Base-by-base conservation (phyloP, 2,888 invertebrate genomes). In the Macrosoma leucophasiata region DNA sequence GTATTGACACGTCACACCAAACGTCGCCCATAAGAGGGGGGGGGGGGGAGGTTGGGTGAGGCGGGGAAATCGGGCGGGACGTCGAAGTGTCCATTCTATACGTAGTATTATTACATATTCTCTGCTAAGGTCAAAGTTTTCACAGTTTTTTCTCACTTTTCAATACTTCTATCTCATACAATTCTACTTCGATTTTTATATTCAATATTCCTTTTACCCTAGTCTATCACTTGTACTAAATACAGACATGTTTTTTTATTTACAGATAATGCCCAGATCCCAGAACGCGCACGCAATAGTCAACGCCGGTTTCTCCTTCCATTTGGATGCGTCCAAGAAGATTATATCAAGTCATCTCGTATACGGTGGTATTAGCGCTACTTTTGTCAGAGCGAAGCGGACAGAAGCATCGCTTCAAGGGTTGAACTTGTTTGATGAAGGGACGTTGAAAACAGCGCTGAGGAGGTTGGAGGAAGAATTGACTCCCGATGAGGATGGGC, bases 241-340 rank as follows among this genome's bases (percentile, higher is more conserved):
- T 26, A 21, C n/a, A 15, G 13, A n/a, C n/a, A n/a, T 1, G 4
- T 3, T 26, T 23, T 21, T 10, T 21, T 33, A 3, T 49, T 68
- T 79, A 39, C 58, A 93, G 92, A 89, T 93, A 46, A 91, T 91
- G 88, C 89, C 90, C 0, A 75, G 92, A 43, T 88, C 90, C 0
- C 91, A 92, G 75, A 92, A 92, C 57, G 88, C 92, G 0, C 92
- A 92, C 50, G 92, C 93, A 0, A 88, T 90, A 41, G 89, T 94
- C 0, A 93, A 93, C 58, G 91, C 91, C 0, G 93, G 90, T 2
- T 92, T 93, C 55, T 66, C 88, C 2, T 85, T 91, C 43, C 85
- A 87, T 64, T 44, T 92, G 23, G 58, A 72, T 32, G 34, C 73
- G 19, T 50, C 85, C 24, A 67, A 67, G 21, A 58, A 46, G 24